Base-by-base conservation (phyloP, 1,140 invertebrate genomes). In the Littorina saxatilis region DNA sequence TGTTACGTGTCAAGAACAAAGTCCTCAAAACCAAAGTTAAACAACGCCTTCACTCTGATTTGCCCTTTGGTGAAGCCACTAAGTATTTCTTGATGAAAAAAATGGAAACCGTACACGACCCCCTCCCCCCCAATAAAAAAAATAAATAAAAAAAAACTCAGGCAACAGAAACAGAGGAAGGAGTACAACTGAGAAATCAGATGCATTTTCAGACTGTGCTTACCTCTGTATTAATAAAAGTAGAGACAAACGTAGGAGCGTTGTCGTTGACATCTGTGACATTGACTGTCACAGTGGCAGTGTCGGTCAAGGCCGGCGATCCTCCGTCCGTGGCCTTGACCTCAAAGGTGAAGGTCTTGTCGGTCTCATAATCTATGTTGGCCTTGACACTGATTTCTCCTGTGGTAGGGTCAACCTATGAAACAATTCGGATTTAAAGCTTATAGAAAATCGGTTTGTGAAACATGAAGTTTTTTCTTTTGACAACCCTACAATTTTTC, bases 241-340 rank as follows among this genome's bases (percentile, higher is more conserved):
- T 55, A 15, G 76, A 70, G 0, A 52, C 66, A 66, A 87, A 87
- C 13, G 27, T 55, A 7, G 88, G 88, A 15, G 23, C 39, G 66
- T 89, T 85, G 74, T 89, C 88, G 91, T 99, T 98, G 1, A 97
- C 94, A 93, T 99, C 98, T 58, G 95, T 93, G 15, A 99, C 94
- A 72, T 93, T 94, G 3, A 99, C 90, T 82, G 94, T 93, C 47
- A 99, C 95, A 0, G 96, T 97, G 1, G 96, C 96, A 0, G 96
- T 97, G 2, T 96, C 96, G 7, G 96, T 96, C 88, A 97, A 95
- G 0, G 96, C 95, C 20, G 97, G 97, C 84, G 94, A 95, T 13
- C 97, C 98, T 93, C 97, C 96, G 93, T 99, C 98, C 91, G 95
- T 96, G 2, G 97, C 98, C 23, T 97, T 93, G 0, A 99, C 95